Evolutionary conservation across 2,888 invertebrate species (phyloP), one percentile per base, ranked within the genome.

Genomic region (Noctua janthe): DNA sequence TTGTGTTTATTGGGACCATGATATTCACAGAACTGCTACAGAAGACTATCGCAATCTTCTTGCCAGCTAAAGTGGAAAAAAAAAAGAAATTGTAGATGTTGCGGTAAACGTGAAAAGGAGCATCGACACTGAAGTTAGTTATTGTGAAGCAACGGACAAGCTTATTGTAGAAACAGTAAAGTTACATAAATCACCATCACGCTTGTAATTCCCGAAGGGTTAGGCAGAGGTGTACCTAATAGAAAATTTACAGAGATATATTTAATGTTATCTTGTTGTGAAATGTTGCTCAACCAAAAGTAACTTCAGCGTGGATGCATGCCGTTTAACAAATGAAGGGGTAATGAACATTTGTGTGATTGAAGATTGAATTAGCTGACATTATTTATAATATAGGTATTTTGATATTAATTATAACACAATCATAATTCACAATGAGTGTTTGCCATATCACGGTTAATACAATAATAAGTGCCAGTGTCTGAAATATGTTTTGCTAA

Each of bases 1-100:
- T 99, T 69, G 99, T 99, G 1, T 99, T 99, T 94, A 94, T 98
- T 3, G 99, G 99, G 7, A 99, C 99, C 0, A 95, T 99, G 80
- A 98, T 99, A 90, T 99, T 99, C 93, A 98, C 99, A 0, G 99
- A 99, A 93, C 92, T 98, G 54, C 87, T 98, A 69, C 97, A 97
- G 91, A 98, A 97, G 90, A 94, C 95, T 20, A 88, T 97, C 0
- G 90, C 90, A 2, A 47, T 96, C 13, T 93, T 97, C 84, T 66
- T 96, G 71, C 96, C 96, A 2, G 86, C 89, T 0, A 91, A 87
- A 73, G 93, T 92, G 17, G 92, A 91, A 2, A 91, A 91, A 70
- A 95, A 96, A 87, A 96, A 96, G 88, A 96, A 96, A 85, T 93
- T 92, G 74, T 93, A 95, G 89, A 94, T 73, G 66, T 56, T 92